A percentile compares a stretch with the other conserved stretches of the same genome.
Conservation (phyloP, 2,113 vertebrate genomes). For the Peromyscus polionotus region DNA sequence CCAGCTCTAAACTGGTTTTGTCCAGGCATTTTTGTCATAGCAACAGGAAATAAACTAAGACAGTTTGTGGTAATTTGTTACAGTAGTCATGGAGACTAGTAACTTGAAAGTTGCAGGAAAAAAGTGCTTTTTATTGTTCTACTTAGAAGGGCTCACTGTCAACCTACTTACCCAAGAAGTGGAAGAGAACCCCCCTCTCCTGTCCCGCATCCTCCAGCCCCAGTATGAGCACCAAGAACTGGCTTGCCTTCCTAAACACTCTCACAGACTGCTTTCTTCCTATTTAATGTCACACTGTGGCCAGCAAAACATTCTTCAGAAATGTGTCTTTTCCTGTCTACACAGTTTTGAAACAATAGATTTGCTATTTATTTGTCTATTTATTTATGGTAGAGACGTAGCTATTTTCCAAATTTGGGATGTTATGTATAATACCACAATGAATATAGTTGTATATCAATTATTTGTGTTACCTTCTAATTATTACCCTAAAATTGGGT, state of each 20-base stretch:
- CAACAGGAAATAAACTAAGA: slow-evolving; percentile 20
- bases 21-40: neutral
- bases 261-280: neutral
- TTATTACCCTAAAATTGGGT: neutral
- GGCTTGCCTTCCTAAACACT: neutral
- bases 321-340: neutral
- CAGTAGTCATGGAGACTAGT: neutral
- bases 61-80: neutral
- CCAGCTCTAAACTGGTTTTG: neutral
- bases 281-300: neutral
- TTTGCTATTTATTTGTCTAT: slow-evolving; percentile 15
- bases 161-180: neutral
- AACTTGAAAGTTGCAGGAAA: neutral
- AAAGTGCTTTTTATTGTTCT: neutral
- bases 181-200: neutral
- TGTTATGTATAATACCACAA: neutral
- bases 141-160: neutral
- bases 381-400: neutral
- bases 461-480: neutral
- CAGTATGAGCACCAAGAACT: neutral
- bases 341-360: slow-evolving; percentile 15
- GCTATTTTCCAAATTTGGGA: neutral
- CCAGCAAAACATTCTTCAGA: neutral
- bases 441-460: neutral
- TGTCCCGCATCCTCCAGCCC: neutral